Base-by-base conservation (phyloP, 2,888 invertebrate species). In the Brachyptera risi region DNA sequence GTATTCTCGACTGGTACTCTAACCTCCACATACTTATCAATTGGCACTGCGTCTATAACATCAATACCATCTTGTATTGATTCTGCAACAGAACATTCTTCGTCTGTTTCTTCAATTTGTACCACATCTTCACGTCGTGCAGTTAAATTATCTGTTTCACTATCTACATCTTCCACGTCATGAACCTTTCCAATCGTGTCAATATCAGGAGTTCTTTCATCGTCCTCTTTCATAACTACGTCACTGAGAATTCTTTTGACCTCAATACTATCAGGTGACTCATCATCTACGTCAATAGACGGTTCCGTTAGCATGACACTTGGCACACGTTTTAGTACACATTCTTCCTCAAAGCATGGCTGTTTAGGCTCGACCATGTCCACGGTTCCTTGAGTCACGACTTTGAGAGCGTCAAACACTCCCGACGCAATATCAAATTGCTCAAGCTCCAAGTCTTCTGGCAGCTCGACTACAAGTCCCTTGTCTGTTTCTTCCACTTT, bases 101-200 rank as follows among this genome's bases (percentile, higher is more conserved):
- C 42, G 17, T 40, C 4, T 9, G n/a, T 23, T 3, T 19, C 23
- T 37, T 66, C 66, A 2, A 62, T 64, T 24, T 60, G 59, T 42
- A 42, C 44, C 1, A 63, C 31, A 4, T 54, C 23, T 4, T 21
- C 47, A 7, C 21, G 17, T 5, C 9, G 21, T 5, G 21, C 7
- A 24, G 11, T 27, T 15, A 13, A 13, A 24, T 19, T 19, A 17
- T 44, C 19, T 19, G 15, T 44, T 21, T 17, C 44, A n/a, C n/a
- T n/a, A n/a, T n/a, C n/a, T n/a, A n/a, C n/a, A n/a, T n/a, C n/a
- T n/a, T n/a, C n/a, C n/a, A n/a, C n/a, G n/a, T n/a, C n/a, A n/a
- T n/a, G n/a, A n/a, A n/a, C n/a, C n/a, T n/a, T n/a, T n/a, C n/a
- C n/a, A n/a, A n/a, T n/a, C n/a, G n/a, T n/a, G n/a, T n/a, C n/a